A percentile compares a stretch with the other conserved stretches of the same genome.
Conservation (phyloP, 2,888 invertebrate genomes). For the Orthosia gothica region DNA sequence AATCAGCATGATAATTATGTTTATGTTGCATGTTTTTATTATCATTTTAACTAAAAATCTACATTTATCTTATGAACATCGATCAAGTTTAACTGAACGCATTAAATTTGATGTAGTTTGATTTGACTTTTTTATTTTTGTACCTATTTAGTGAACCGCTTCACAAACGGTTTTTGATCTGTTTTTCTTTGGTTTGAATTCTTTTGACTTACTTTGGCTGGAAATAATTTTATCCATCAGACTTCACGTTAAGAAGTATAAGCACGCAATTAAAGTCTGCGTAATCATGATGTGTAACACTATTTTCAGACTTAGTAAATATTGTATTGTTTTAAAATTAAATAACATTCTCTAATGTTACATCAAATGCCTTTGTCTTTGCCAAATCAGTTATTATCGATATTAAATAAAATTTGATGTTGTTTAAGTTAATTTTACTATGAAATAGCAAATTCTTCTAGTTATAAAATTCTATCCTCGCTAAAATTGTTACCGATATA, state of each 20-base stretch:
- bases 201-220: conserved; percentile 9
- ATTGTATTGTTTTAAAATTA: neutral
- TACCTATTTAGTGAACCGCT: conserved; percentile 15
- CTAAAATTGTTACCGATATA: conserved; percentile 73
- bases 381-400: neutral
- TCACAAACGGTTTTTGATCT: conserved; percentile 5
- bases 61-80: conserved; percentile 30
- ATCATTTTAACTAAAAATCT: neutral
- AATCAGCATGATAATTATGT: neutral
- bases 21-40: neutral
- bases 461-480: conserved; percentile 61
- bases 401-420: conserved; percentile 12
- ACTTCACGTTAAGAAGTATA: neutral
- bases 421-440: conserved; percentile 20
- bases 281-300: neutral
- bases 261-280: neutral
- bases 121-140: conserved; percentile 48
- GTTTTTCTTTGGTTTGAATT: conserved; percentile 16
- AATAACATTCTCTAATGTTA: neutral
- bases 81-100: conserved; percentile 39
- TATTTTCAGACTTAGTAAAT: conserved; percentile 9
- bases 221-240: conserved; percentile 5
- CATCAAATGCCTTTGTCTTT: conserved; percentile 10
- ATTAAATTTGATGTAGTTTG: conserved; percentile 19
- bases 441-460: conserved; percentile 30